Evolutionary conservation across 2,797 vertebrate genomes (phyloP).

Genomic region (Poliocrania exsul): DNA sequence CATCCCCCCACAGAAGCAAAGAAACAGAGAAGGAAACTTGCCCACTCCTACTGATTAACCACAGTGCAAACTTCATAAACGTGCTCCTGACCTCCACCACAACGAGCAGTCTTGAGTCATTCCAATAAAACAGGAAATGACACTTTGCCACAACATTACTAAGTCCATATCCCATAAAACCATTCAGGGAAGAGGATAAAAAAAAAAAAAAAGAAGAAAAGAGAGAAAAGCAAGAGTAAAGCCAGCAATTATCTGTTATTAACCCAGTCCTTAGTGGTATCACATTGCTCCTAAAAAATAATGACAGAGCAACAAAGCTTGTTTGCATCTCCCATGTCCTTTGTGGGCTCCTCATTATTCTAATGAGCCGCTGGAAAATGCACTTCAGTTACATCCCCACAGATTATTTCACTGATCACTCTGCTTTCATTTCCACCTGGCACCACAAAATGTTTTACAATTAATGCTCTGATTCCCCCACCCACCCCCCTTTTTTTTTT

Average conservation of each 20-base stretch:
- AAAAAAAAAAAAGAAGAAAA: background rate
- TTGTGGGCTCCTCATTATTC: slow-evolving; percentile 37
- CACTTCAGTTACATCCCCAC: slow-evolving; percentile 6
- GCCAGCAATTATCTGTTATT: slow-evolving; percentile 57
- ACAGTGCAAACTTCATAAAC: slow-evolving; percentile 68
- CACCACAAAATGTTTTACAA: background rate
- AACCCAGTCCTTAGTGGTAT: slow-evolving; percentile 27
- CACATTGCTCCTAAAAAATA: slow-evolving; percentile 55
- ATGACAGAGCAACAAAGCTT: slow-evolving; percentile 54
- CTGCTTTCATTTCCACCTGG: slow-evolving; percentile 60
- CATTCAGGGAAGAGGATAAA: background rate
- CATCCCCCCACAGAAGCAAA: background rate
- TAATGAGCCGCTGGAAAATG: slow-evolving; percentile 37
- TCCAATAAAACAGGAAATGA: slow-evolving; percentile 68
- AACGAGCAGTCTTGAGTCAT: slow-evolving; percentile 36
- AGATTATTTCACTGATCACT: slow-evolving; percentile 19
- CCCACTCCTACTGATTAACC: slow-evolving; percentile 67
- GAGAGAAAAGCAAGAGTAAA: slow-evolving; percentile 29
- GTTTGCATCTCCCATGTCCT: slow-evolving; percentile 18
- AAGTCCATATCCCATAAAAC: slow-evolving; percentile 70
- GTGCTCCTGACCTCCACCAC: slow-evolving; percentile 58
- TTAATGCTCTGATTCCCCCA: slow-evolving; percentile 54
- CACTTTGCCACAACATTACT: slow-evolving; percentile 70
- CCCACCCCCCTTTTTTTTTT: background rate
- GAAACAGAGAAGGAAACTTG: slow-evolving; percentile 13